A percentile compares a stretch with the other conserved stretches of the same genome.
These are phyloP conservation scores for Malurus elegans DNA, from an alignment of 2,113 vertebrate species.

Conservation along the genomic window DNA sequence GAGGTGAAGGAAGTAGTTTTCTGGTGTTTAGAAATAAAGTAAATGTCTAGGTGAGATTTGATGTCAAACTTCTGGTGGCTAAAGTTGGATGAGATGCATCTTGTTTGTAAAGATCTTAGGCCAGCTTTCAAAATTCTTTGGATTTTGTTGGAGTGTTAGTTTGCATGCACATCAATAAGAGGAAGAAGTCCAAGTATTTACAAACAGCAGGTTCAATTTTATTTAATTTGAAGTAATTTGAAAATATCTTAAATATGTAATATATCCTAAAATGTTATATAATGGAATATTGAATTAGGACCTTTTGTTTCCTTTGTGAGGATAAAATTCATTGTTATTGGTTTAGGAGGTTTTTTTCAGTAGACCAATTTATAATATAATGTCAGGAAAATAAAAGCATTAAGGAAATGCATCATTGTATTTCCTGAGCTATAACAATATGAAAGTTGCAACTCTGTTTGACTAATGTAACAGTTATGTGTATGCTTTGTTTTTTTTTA, in stretches of 20 bases:
- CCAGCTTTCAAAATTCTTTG: background rate
- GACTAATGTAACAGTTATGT: background rate
- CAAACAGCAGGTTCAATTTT: background rate
- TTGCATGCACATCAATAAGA: background rate
- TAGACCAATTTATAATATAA: background rate
- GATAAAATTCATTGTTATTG: background rate
- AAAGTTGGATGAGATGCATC: background rate
- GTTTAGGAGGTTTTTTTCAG: background rate
- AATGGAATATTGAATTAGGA: background rate
- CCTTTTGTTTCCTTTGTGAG: background rate
- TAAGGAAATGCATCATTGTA: background rate
- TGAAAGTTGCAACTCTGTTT: background rate
- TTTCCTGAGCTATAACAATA: background rate
- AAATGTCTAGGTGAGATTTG: background rate
- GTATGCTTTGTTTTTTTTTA: background rate
- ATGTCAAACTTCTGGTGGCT: background rate
- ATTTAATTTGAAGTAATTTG: background rate
- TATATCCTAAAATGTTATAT: background rate
- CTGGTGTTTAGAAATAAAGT: background rate
- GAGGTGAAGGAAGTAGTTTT: background rate
- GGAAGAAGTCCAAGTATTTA: background rate
- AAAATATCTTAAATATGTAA: background rate
- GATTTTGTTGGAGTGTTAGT: background rate
- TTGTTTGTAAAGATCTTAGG: background rate
- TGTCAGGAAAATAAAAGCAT: background rate